Base-by-base conservation (phyloP, 2,888 invertebrate genomes). In the Dicranocentrus wangi region DNA sequence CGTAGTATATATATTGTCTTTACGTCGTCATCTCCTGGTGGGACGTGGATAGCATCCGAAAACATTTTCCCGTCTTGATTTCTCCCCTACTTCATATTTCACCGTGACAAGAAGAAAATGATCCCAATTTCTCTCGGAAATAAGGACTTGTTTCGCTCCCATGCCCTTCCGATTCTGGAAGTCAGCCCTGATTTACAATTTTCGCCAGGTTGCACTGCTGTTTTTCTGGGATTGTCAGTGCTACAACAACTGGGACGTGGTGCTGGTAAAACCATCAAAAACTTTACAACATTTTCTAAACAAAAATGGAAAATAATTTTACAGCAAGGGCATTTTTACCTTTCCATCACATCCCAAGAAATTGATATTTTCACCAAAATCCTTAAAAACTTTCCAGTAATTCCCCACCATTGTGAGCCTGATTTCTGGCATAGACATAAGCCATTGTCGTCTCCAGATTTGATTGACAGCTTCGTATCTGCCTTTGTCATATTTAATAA, bases 401-500 rank as follows among this genome's bases (percentile, higher is more conserved):
- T n/a, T n/a, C n/a, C n/a, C n/a, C n/a, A n/a, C n/a, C n/a, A n/a
- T n/a, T n/a, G 32, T 32, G 5, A 32, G 32, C 5, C 32, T 32
- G 5, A 68, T 68, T 68, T 66, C 76, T 76, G 76, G 43, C 15
- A 7, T 32, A 53, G 76, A 76, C 76, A 25, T 58, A 28, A 28
- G 17, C 58, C 27, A 76, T 76, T 76, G 68, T 76, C 58, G 68
- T 58, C 61, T 76, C 70, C n/a, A 53, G 43, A 25, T 77, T 77
- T 85, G 85, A 84, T 82, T 84, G 85, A 85, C 85, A 83, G 82
- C 61, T 47, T 51, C 73, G 68, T 77, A 78, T 81, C 85, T 85
- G 86, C 82, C 79, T 83, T 84, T 84, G 85, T 86, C 86, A 86
- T 83, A 82, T 86, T 86, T 86, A 86, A 86, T 86, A 86, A 86